Conservation (phyloP, 1,140 invertebrate genomes). For the Drosophila varians region DNA sequence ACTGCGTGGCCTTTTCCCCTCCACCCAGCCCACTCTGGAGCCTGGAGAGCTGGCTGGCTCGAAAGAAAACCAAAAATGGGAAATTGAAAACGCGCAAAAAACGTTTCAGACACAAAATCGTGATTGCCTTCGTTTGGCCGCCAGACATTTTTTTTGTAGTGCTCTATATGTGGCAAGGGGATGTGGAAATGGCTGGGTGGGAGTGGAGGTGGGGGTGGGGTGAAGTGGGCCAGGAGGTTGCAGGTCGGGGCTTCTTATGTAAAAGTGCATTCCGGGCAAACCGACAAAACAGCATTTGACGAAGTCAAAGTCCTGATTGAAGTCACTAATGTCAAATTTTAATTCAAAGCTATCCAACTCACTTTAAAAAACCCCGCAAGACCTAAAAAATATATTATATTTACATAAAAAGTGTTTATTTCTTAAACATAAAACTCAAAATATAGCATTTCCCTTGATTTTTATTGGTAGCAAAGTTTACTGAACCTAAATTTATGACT, state of each 20-base stretch:
- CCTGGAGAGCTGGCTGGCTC: neutral
- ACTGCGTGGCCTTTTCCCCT: constrained; percentile 64
- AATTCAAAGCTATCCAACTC: too few species aligned
- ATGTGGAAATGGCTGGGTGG: neutral
- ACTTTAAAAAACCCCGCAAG: too few species aligned
- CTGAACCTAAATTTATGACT: neutral
- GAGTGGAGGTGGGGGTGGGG: constrained; percentile 1
- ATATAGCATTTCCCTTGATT: neutral
- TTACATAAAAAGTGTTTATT: too few species aligned
- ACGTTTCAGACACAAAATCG: constrained; percentile 77
- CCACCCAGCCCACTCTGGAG: neutral
- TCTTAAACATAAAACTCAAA: too few species aligned
- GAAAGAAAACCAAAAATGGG: constrained; percentile 49
- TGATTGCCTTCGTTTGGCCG: constrained; percentile 78
- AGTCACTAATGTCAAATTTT: neutral
- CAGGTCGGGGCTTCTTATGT: constrained; percentile 22
- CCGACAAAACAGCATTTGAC: neutral
- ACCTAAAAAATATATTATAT: too few species aligned
- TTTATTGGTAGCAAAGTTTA: neutral
- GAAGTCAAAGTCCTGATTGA: neutral
- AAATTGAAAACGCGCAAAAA: constrained; percentile 79
- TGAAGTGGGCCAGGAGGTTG: constrained; percentile 1
- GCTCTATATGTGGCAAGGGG: constrained; percentile 33
- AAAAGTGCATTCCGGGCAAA: constrained; percentile 21
- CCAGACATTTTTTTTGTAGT: constrained; percentile 60